Evolutionary conservation across 2,888 invertebrate species (phyloP).

Genomic region (Malacosoma neustria): DNA sequence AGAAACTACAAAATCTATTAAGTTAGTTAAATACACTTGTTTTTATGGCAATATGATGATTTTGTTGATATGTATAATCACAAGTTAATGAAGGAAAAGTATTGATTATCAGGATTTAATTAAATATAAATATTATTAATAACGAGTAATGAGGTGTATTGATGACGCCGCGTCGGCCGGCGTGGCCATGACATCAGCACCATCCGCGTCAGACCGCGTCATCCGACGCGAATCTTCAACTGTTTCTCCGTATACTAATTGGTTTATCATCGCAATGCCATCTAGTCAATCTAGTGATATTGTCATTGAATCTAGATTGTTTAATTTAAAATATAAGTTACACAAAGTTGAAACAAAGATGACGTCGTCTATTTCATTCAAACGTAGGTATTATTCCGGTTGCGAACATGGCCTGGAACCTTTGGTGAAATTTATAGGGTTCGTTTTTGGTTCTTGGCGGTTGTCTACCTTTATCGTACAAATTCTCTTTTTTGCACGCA

Average conservation of each 20-base stretch:
- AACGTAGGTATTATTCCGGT: too few species aligned
- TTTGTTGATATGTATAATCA: too few species aligned
- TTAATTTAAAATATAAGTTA: constrained; percentile 7
- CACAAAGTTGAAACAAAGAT: neutral
- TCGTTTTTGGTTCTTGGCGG: too few species aligned
- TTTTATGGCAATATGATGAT: too few species aligned
- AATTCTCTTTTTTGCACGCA: too few species aligned
- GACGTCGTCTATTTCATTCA: too few species aligned
- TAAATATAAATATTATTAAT: constrained; percentile 13
- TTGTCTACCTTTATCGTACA: too few species aligned
- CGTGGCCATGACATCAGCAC: constrained; percentile 59
- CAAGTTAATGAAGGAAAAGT: too few species aligned
- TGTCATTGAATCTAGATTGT: constrained; percentile 40
- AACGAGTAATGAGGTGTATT: constrained; percentile 18
- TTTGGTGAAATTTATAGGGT: too few species aligned
- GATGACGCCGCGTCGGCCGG: constrained; percentile 39
- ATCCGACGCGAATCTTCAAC: constrained; percentile 41
- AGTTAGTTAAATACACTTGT: too few species aligned
- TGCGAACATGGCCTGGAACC: too few species aligned
- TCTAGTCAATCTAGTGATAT: constrained; percentile 38
- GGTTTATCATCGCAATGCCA: constrained; percentile 48
- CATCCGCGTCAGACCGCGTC: constrained; percentile 54
- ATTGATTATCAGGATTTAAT: neutral
- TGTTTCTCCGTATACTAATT: constrained; percentile 30
- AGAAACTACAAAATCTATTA: too few species aligned